Percentiles rank a stretch among this genome's conserved stretches.
phyloP scores from a whole-genome alignment of 2,797 vertebrate species.

The Ctenosaura bakeri region DNA sequence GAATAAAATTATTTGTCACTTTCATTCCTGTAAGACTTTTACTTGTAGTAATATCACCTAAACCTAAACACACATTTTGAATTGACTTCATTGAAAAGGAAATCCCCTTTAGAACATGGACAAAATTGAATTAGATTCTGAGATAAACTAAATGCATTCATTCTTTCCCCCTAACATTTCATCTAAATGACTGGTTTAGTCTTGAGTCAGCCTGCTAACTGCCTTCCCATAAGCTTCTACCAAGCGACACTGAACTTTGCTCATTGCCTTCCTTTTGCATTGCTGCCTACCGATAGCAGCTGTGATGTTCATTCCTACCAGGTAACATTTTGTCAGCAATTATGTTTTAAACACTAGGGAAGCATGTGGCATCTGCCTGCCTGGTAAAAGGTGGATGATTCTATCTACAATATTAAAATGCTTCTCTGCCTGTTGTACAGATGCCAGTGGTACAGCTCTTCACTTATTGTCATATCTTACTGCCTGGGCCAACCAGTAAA shows the following conservation, averaged over 20 bases:
- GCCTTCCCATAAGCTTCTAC: too few species aligned
- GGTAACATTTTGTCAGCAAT: constrained; percentile 48
- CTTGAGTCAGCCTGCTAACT: neutral
- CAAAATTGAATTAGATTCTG: too few species aligned
- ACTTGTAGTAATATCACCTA: too few species aligned
- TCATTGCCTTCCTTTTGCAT: neutral
- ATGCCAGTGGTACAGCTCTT: neutral
- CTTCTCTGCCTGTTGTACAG: neutral
- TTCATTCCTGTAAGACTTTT: too few species aligned
- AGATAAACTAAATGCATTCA: too few species aligned
- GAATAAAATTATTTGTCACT: too few species aligned
- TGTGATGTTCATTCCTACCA: constrained; percentile 22
- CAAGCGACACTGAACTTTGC: neutral
- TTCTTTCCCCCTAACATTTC: too few species aligned
- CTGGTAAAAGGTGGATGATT: neutral
- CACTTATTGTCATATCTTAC: neutral
- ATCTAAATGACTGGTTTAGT: neutral
- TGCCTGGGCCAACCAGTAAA: neutral
- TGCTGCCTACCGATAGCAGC: constrained; percentile 16
- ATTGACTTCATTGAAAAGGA: too few species aligned
- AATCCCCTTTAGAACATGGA: too few species aligned
- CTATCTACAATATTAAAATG: constrained; percentile 2
- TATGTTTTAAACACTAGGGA: constrained; percentile 41
- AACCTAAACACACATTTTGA: too few species aligned
- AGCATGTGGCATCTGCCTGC: constrained; percentile 47